phyloP scores from a whole-genome alignment of 1,140 invertebrate genomes.

The Euschistus heros region DNA sequence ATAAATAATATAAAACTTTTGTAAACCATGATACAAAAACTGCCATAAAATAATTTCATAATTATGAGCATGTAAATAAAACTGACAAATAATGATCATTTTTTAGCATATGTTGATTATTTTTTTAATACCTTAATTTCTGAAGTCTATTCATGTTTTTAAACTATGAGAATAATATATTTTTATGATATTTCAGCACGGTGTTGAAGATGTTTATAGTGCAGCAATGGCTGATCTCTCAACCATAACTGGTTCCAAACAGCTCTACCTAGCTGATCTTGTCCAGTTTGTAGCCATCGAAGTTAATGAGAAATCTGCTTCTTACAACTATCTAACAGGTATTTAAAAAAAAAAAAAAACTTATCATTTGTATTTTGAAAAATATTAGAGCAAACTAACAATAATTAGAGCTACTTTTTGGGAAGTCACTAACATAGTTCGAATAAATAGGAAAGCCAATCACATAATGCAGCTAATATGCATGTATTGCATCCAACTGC shows the following conservation, averaged over 20 bases:
- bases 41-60: no score
- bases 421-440: no score
- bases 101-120: no score
- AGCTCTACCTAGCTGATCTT: slow-evolving; percentile 46
- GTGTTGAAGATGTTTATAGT: slow-evolving; percentile 45
- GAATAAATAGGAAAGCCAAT: no score
- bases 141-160: background rate
- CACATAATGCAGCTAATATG: no score
- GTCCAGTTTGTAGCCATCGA: slow-evolving; percentile 48
- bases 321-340: slow-evolving; percentile 33
- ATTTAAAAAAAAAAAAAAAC: background rate
- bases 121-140: background rate
- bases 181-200: slow-evolving; percentile 35
- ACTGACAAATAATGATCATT: no score
- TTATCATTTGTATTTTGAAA: background rate
- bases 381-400: no score
- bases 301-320: slow-evolving; percentile 38
- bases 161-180: background rate
- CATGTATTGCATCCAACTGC: no score
- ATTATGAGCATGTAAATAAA: no score
- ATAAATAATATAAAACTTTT: background rate
- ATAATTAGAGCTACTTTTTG: no score
- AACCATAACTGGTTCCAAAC: slow-evolving; percentile 41
- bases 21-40: no score
- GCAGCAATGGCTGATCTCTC: slow-evolving; percentile 40